Evolutionary conservation across 2,888 invertebrate genomes (phyloP).

Genomic region (Nomada hirtipes): DNA sequence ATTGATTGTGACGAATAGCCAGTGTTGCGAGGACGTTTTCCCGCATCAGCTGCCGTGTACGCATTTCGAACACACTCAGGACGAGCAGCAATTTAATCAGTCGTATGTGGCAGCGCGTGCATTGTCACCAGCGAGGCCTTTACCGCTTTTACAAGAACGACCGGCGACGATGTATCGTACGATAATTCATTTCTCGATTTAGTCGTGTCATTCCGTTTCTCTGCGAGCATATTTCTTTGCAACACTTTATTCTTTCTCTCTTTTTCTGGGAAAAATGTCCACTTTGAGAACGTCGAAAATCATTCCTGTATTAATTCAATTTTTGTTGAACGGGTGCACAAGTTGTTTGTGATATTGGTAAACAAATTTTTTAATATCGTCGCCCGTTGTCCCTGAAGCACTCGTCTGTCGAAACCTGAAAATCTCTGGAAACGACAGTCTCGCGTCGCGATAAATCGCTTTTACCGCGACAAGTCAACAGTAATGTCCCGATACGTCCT

Average conservation of each 20-base stretch:
- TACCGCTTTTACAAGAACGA: constrained; percentile 39
- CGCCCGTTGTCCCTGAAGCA: background rate
- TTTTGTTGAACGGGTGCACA: background rate
- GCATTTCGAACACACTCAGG: constrained; percentile 59
- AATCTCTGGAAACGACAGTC: constrained; percentile 28
- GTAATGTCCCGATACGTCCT: constrained; percentile 44
- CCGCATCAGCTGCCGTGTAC: constrained; percentile 52
- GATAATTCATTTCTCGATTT: constrained; percentile 43
- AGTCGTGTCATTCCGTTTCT: constrained; percentile 7
- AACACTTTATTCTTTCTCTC: background rate
- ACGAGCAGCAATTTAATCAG: constrained; percentile 70
- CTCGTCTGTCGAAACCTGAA: constrained; percentile 8
- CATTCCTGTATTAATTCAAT: too few relatives aligned
- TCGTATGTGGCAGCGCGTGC: constrained; percentile 38
- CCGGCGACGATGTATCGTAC: constrained; percentile 3
- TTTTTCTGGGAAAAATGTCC: background rate
- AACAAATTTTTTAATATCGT: too few relatives aligned
- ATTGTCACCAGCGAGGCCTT: constrained; percentile 41
- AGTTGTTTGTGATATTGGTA: too few relatives aligned
- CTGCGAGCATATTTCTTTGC: background rate
- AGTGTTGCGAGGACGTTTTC: constrained; percentile 66
- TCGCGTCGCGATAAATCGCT: constrained; percentile 47
- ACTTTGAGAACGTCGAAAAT: too few relatives aligned
- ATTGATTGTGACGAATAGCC: constrained; percentile 73
- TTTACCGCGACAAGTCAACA: constrained; percentile 51